Percentiles rank a stretch among this genome's conserved stretches.
Conservation (phyloP, 2,888 invertebrate genomes). For the Melinaea menophilus region DNA sequence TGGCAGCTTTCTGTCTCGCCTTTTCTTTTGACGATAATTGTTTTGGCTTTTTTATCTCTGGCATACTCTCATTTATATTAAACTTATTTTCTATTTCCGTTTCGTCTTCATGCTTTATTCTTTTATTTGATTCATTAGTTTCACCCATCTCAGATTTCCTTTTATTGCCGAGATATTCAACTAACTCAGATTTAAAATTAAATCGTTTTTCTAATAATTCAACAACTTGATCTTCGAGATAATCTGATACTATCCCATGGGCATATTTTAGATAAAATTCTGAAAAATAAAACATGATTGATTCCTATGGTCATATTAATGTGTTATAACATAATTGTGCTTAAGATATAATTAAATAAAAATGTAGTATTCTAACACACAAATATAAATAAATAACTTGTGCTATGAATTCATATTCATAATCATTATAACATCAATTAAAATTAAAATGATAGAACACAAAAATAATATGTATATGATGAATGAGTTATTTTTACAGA, state of each 20-base stretch:
- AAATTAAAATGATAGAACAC: too few relatives aligned
- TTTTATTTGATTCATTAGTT: conserved; percentile 52
- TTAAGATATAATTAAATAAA: too few relatives aligned
- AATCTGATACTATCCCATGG: conserved; percentile 87
- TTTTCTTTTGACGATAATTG: conserved; percentile 84
- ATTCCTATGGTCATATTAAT: too few relatives aligned
- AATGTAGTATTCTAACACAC: too few relatives aligned
- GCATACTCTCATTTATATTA: conserved; percentile 51
- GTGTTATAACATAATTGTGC: too few relatives aligned
- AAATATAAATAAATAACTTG: too few relatives aligned
- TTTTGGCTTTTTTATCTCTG: conserved; percentile 72
- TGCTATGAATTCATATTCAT: too few relatives aligned
- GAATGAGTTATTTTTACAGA: too few relatives aligned
- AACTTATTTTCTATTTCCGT: conserved; percentile 51
- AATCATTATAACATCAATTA: too few relatives aligned
- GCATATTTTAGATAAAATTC: conserved; percentile 84
- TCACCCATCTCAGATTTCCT: conserved; percentile 73
- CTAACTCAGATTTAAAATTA: conserved; percentile 80
- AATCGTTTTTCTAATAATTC: conserved; percentile 81
- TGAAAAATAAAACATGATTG: conserved; percentile 43
- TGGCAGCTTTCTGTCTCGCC: conserved; percentile 85
- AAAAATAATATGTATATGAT: too few relatives aligned
- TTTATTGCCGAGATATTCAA: conserved; percentile 69
- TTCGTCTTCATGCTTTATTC: conserved; percentile 54
- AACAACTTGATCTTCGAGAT: conserved; percentile 83